Evolutionary conservation across 1,140 invertebrate species (phyloP), one percentile per base, ranked within the genome.

Genomic region (Dreissena rostriformis): DNA sequence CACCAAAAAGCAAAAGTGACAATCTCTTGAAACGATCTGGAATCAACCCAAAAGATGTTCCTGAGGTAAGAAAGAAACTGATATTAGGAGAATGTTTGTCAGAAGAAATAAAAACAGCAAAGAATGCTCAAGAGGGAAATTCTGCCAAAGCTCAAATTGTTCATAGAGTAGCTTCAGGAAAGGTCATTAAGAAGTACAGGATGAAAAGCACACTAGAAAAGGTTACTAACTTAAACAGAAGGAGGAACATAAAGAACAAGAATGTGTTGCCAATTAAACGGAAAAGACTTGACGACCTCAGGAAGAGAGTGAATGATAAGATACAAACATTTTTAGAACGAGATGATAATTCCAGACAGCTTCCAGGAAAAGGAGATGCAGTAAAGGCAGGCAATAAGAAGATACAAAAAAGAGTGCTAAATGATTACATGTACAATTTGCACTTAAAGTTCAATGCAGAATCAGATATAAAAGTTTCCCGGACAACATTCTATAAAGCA

Each of bases 1-100:
- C 77, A 51, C 77, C 77, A 7, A 79, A 66, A 55, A 70, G 77
- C 49, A 70, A 79, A 55, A 79, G 39, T 11, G 66, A 79, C 39
- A 68, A 29, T 4, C 22, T 70, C 11, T 55, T 68, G 26, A 79
- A 68, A 28, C 8, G 51, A 24, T 70, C 39, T 1, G 77, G 77
- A 55, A 39, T 70, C 24, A 12, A 53, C 12, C 39, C 65, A 79
- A 52, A 70, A 12, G 24, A n/a, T 8, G 65, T 79, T 22, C 65
- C 65, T 7, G 66, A 79, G 70, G 15, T 70, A 79, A 12, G 61
- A 70, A 79, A 79, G 53, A 19, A 70, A 53, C 52, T 70, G 15
- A 4, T 68, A 5, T 70, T 79, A 28, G 26, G 66, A 2, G 51
- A 79, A 55, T 68, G 66, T 53, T 15, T 79, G 22, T 12, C 5